A percentile compares a stretch with the other conserved stretches of the same genome.
phyloP scores from a whole-genome alignment of 2,888 invertebrate genomes.

The Patella pellucida region DNA sequence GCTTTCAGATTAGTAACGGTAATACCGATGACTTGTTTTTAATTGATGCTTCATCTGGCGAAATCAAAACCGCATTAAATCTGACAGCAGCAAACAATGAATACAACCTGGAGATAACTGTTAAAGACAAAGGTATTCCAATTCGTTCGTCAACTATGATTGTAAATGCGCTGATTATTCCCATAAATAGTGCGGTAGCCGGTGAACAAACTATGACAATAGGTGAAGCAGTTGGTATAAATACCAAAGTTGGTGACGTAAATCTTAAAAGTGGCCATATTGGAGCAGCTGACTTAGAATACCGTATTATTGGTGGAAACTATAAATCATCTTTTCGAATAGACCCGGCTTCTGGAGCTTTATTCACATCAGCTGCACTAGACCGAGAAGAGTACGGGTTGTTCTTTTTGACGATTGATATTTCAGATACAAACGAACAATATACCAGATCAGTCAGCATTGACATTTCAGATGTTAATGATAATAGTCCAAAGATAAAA shows the following conservation, averaged over 20 bases:
- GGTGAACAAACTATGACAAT: constrained; percentile 40
- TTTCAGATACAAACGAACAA: constrained; percentile 28
- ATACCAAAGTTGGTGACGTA: constrained; percentile 38
- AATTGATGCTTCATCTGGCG: constrained; percentile 40
- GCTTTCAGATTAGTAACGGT: constrained; percentile 42
- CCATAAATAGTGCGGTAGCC: constrained; percentile 26
- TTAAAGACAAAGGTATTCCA: constrained; percentile 46
- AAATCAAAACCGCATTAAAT: constrained; percentile 37
- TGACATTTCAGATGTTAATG: constrained; percentile 51
- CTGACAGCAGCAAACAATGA: constrained; percentile 31
- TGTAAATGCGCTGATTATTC: constrained; percentile 42
- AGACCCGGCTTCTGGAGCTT: constrained; percentile 27
- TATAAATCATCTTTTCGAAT: constrained; percentile 39
- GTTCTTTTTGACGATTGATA: constrained; percentile 37
- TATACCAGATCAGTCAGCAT: constrained; percentile 37
- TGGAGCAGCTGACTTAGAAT: constrained; percentile 29
- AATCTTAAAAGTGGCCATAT: constrained; percentile 28
- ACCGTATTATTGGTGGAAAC: constrained; percentile 45
- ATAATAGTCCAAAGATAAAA: constrained; percentile 45
- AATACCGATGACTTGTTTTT: constrained; percentile 48
- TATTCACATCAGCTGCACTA: constrained; percentile 31
- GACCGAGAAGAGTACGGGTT: constrained; percentile 38
- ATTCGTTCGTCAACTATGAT: constrained; percentile 38
- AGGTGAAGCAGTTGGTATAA: constrained; percentile 36
- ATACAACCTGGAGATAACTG: constrained; percentile 35